Conservation (phyloP, 2,888 invertebrate species). For the Tachystola acroxantha region DNA sequence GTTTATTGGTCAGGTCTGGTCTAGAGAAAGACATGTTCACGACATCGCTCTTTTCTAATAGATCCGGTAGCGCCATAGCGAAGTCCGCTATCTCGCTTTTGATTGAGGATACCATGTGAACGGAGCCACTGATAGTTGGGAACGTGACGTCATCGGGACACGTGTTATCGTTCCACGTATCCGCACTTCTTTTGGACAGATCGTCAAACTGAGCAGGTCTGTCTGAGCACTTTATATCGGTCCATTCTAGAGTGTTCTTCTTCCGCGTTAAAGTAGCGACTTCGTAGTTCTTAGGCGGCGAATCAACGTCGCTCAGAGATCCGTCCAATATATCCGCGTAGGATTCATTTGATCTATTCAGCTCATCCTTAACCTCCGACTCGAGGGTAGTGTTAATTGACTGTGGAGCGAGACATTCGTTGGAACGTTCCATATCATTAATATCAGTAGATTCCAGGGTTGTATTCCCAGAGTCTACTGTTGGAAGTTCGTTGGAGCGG, state of each 20-base stretch:
- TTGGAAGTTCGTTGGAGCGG: slow-evolving; percentile 27
- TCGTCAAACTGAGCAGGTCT: slow-evolving; percentile 26
- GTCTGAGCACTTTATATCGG: slow-evolving; percentile 40
- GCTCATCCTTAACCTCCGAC: slow-evolving; percentile 50
- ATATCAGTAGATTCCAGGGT: slow-evolving; percentile 30
- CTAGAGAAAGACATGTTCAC: slow-evolving; percentile 37
- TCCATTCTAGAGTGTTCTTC: slow-evolving; percentile 43
- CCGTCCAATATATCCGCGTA: slow-evolving; percentile 62
- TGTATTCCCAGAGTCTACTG: slow-evolving; percentile 28
- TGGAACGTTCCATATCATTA: slow-evolving; percentile 46
- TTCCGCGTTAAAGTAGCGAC: slow-evolving; percentile 33
- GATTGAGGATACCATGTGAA: slow-evolving; percentile 83
- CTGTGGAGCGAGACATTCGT: slow-evolving; percentile 63
- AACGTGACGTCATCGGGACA: slow-evolving; percentile 89
- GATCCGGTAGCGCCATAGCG: slow-evolving; percentile 50
- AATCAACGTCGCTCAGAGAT: slow-evolving; percentile 56
- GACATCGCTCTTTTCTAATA: slow-evolving; percentile 57
- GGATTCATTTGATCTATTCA: slow-evolving; percentile 70
- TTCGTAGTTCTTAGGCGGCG: slow-evolving; percentile 21
- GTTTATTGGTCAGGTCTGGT: slow-evolving; percentile 58
- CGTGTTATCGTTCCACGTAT: slow-evolving; percentile 90
- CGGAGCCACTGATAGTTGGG: slow-evolving; percentile 88
- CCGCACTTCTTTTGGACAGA: slow-evolving; percentile 50
- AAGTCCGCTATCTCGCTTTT: slow-evolving; percentile 76
- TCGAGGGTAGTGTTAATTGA: slow-evolving; percentile 53